Base-by-base conservation (phyloP, 2,888 invertebrate genomes). In the Biston betularia region DNA sequence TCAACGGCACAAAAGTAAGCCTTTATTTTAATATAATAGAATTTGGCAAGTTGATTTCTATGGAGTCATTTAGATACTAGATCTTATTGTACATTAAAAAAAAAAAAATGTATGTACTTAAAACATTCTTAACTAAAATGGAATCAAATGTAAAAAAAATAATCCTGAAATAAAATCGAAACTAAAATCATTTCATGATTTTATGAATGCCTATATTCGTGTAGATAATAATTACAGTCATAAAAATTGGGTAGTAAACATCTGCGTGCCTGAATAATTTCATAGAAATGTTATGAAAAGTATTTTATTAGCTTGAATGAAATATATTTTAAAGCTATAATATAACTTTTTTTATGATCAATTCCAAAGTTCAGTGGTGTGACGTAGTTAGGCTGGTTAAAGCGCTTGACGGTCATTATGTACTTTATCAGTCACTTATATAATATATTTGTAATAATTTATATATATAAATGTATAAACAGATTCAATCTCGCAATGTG, bases 1-100 rank as follows among this genome's bases (percentile, higher is more conserved):
- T 95, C 95, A 44, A 92, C 95, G 57, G 95, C 95, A 55, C 94
- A 95, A 80, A 95, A 97, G 97, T 97, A 92, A 96, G 96, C 95
- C 49, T 48, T 57, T 64, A 24, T 46, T 61, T 58, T 48, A 11
- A 6, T 64, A 52, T 49, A 15, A 0, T 44, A 50, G 54, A 50
- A 50, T 14, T 14, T 50, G 38, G 12, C 5, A 33, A 45, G 11
- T 64, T 53, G 15, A 52, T 50, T 49, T 38, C 67, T 69, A 56
- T 70, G 65, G 70, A 68, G 56, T 70, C 15, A 70, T 68, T 66
- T 66, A 33, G 46, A 65, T 45, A 54, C 56, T 46, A 58, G 42
- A 50, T 34, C 0, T 12, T 5, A 2, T 12, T 24, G 24, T 46
- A 11, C 4, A 44, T 44, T 24, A 2, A 24, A 24, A 24, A 24